Evolutionary conservation across 2,888 invertebrate genomes (phyloP).

Genomic region (Aphodius granarius): DNA sequence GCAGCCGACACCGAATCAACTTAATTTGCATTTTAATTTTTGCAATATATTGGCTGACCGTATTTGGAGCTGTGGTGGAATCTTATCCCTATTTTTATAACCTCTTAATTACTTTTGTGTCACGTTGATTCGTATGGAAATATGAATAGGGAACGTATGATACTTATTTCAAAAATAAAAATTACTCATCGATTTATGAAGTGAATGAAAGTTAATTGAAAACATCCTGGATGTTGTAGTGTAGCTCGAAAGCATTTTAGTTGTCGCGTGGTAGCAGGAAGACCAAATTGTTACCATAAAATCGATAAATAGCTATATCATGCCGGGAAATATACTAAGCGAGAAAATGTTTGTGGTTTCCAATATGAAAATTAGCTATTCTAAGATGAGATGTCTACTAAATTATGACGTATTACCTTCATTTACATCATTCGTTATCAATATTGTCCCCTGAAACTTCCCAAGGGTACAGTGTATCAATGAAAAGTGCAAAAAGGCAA

Average conservation of each 20-base stretch:
- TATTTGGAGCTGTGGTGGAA: background rate
- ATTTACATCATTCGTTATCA: too few relatives aligned
- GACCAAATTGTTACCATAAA: background rate
- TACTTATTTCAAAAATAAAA: background rate
- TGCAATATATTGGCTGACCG: background rate
- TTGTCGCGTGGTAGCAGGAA: background rate
- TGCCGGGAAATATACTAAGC: too few relatives aligned
- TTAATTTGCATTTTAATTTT: background rate
- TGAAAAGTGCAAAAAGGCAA: background rate
- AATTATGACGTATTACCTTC: too few relatives aligned
- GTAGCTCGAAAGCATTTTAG: background rate
- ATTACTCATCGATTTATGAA: background rate
- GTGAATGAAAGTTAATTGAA: background rate
- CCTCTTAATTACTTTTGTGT: background rate
- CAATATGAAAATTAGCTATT: too few relatives aligned
- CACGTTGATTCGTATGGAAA: too few relatives aligned
- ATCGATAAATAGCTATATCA: background rate
- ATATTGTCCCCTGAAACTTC: background rate
- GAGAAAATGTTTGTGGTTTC: too few relatives aligned
- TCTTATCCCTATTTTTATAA: background rate
- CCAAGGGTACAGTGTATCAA: background rate
- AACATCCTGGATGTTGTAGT: background rate
- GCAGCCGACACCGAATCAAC: background rate
- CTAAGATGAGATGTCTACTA: background rate
- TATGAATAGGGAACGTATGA: too few relatives aligned